These are phyloP conservation scores for Smutsia gigantea DNA, from an alignment of 2,797 vertebrate genomes.

Conservation along the genomic window DNA sequence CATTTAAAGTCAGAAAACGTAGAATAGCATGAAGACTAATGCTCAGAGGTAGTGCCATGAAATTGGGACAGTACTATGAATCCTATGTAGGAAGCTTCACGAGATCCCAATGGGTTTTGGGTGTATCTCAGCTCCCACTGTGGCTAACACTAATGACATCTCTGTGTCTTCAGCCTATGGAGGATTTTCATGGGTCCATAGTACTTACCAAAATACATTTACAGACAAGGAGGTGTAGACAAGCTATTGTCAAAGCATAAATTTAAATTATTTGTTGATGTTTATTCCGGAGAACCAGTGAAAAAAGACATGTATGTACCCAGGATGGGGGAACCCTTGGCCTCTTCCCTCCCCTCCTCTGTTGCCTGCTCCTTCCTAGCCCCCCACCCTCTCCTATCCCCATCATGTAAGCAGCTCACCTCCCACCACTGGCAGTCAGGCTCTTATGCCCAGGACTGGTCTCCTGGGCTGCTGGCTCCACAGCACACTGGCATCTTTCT, in stretches of 20 bases:
- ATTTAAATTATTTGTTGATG: neutral
- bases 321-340: neutral
- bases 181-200: neutral
- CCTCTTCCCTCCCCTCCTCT: too few relatives aligned
- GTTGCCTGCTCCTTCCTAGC: neutral
- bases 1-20: neutral
- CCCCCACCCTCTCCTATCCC: neutral
- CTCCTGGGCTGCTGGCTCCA: neutral
- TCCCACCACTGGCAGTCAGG: neutral
- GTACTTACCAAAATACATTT: neutral
- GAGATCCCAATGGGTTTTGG: neutral
- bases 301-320: neutral
- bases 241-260: neutral
- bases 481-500: too few relatives aligned
- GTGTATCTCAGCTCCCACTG: neutral
- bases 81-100: neutral
- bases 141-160: neutral
- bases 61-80: neutral
- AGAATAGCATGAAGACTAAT: neutral
- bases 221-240: neutral
- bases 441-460: neutral
- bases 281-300: neutral
- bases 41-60: neutral
- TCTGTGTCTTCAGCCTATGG: neutral
- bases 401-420: neutral